Conservation (phyloP, 2,888 invertebrate species). For the Stomorhina lunata region DNA sequence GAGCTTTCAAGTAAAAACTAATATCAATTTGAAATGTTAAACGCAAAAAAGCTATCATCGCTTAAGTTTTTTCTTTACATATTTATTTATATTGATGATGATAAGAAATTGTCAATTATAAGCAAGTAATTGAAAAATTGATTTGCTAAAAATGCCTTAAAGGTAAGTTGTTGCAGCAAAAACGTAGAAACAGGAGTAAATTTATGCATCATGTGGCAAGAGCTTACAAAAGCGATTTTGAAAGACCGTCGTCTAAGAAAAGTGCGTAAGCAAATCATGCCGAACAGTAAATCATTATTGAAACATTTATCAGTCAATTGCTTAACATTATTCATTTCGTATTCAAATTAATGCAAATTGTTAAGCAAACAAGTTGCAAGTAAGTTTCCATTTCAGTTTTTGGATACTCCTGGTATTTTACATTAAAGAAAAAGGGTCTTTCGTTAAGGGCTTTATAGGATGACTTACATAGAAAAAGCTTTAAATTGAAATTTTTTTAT, state of each 20-base stretch:
- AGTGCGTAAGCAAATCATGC: conserved; percentile 41
- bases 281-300: not conserved
- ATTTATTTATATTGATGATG: conserved; percentile 47
- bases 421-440: too few species aligned
- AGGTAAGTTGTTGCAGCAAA: conserved; percentile 49
- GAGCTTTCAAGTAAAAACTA: not conserved
- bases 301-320: not conserved
- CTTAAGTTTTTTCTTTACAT: too few species aligned
- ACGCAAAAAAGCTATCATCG: conserved; percentile 15
- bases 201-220: conserved; percentile 48
- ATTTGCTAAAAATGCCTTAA: conserved; percentile 57
- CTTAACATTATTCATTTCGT: not conserved
- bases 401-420: too few species aligned
- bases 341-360: too few species aligned
- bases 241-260: not conserved
- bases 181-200: conserved; percentile 17
- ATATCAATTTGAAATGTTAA: conserved; percentile 21
- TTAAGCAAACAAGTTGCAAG: too few species aligned
- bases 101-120: conserved; percentile 64
- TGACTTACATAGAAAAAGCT: too few species aligned
- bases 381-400: too few species aligned
- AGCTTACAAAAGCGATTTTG: conserved; percentile 9
- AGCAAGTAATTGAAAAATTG: conserved; percentile 64
- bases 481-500: too few species aligned
- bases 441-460: too few species aligned